Evolutionary conservation across 2,113 vertebrate species (phyloP).

Genomic region (Poeciliopsis occidentalis): DNA sequence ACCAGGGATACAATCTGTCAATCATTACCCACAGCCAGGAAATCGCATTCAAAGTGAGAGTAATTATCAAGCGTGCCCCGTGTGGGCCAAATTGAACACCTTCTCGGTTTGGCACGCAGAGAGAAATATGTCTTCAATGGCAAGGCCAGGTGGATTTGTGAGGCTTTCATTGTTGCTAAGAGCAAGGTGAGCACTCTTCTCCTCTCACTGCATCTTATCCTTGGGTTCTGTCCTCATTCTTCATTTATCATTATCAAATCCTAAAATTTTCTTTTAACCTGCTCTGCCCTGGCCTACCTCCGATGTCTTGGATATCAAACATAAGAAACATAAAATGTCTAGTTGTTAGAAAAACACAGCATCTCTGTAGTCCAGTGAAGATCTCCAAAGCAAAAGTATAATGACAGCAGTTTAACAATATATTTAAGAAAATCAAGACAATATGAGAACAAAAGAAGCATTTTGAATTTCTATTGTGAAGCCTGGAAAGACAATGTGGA

Average conservation of each 20-base stretch:
- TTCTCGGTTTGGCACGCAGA: slow-evolving; percentile 46
- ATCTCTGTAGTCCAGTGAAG: neutral
- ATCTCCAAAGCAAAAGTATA: neutral
- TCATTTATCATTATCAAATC: slow-evolving; percentile 20
- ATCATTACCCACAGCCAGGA: slow-evolving; percentile 76
- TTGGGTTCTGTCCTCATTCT: slow-evolving; percentile 27
- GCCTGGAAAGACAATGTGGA: neutral
- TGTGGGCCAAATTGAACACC: slow-evolving; percentile 70
- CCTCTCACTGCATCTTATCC: slow-evolving; percentile 37
- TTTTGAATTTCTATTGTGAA: slow-evolving; percentile 16
- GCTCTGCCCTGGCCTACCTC: neutral
- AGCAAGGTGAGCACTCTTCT: slow-evolving; percentile 49
- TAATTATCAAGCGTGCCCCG: slow-evolving; percentile 77
- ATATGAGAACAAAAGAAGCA: slow-evolving; percentile 17
- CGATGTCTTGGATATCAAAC: neutral
- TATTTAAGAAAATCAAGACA: slow-evolving; percentile 4
- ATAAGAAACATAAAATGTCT: neutral
- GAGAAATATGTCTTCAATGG: slow-evolving; percentile 55
- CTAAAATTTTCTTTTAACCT: neutral
- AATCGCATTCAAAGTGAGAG: slow-evolving; percentile 75
- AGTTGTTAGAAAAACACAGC: neutral
- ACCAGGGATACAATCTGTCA: slow-evolving; percentile 78
- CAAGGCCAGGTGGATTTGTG: slow-evolving; percentile 49
- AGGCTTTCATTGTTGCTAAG: slow-evolving; percentile 45
- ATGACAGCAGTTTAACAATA: slow-evolving; percentile 3